phyloP scores from a whole-genome alignment of 2,113 vertebrate species.

The Calidris pugnax region DNA sequence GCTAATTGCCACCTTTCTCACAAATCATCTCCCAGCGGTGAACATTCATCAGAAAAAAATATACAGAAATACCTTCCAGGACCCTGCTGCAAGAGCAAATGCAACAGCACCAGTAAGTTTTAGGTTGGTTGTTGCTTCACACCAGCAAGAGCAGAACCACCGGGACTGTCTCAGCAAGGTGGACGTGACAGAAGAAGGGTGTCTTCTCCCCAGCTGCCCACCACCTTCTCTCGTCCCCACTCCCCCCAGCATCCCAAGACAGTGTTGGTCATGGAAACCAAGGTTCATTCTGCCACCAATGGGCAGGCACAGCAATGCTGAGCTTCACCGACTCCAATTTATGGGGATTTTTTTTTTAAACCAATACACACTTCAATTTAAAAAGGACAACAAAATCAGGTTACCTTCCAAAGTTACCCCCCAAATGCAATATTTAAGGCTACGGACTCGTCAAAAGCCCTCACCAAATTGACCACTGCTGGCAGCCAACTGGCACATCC shows the following conservation, averaged over 20 bases:
- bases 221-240: background rate
- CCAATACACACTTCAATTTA: accelerated
- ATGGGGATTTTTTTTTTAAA: background rate
- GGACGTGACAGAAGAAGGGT: accelerated
- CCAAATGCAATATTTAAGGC: background rate
- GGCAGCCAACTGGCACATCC: background rate
- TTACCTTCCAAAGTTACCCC: background rate
- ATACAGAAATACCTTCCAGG: background rate
- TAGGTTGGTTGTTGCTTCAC: background rate
- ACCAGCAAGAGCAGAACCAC: accelerated
- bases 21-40: background rate
- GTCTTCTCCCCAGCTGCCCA: background rate
- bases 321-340: accelerated
- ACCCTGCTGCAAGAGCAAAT: background rate
- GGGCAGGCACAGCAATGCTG: background rate
- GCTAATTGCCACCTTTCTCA: background rate
- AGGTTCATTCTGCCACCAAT: background rate
- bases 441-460: accelerated
- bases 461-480: accelerated
- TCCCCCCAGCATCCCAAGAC: background rate
- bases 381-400: background rate
- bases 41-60: background rate
- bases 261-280: accelerated
- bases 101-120: background rate
- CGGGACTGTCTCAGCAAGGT: background rate